Evolutionary conservation across 1,140 invertebrate genomes (phyloP).

Genomic region (Paraescarpia echinospica): DNA sequence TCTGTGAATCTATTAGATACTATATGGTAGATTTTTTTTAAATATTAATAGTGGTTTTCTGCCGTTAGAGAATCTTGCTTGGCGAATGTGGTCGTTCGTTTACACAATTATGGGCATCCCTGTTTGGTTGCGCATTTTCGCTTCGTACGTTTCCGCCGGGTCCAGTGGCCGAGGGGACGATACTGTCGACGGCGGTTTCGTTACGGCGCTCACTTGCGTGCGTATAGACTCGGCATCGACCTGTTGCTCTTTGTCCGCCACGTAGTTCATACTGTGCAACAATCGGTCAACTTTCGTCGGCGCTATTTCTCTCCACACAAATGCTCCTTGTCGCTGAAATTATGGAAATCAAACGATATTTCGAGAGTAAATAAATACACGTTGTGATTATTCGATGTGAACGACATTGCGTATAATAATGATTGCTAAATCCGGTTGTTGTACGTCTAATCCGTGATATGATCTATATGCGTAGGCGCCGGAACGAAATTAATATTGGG

Average conservation of each 20-base stretch:
- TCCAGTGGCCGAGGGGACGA: background rate
- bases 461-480: too few relatives aligned
- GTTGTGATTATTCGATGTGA: background rate
- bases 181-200: background rate
- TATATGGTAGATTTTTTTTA: background rate
- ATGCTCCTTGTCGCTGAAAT: conserved; percentile 47
- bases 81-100: background rate
- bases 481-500: too few relatives aligned
- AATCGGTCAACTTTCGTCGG: conserved; percentile 17
- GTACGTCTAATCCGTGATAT: conserved; percentile 2
- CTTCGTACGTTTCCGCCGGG: background rate
- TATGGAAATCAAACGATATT: background rate
- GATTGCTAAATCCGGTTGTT: background rate
- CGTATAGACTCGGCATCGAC: background rate
- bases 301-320: conserved; percentile 43
- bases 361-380: background rate
- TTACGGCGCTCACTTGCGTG: background rate
- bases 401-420: too few relatives aligned
- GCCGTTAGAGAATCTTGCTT: background rate
- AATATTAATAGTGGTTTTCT: background rate
- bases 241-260: conserved; percentile 8
- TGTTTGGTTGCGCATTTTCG: background rate
- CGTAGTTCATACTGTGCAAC: conserved; percentile 1
- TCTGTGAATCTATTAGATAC: background rate
- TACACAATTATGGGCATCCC: background rate